Base-by-base conservation (phyloP, 1,140 invertebrate genomes). In the Holcopasites calliopsidis region DNA sequence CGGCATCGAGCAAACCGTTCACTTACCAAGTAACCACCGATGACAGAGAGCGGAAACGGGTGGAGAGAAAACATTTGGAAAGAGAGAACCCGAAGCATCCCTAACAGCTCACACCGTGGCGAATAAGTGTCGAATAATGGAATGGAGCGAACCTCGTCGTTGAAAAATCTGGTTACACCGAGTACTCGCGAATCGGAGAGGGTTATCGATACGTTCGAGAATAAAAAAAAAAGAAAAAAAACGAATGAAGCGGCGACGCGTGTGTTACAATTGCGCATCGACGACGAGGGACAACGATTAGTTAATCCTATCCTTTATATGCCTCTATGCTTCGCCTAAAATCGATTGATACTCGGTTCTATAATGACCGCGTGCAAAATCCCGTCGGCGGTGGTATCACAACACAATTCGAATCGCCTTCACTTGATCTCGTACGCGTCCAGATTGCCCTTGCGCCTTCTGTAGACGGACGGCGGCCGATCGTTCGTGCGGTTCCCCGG, bases 301-400 rank as follows among this genome's bases (percentile, higher is more conserved):
- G n/a, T n/a, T 66, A 89, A 55, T 90, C 89, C 90, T 90, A 86
- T 35, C 47, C 80, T 90, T 89, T 89, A 86, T 18, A 83, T 65
- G 85, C 91, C 85, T 90, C 91, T 90, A 89, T 84, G n/a, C n/a
- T n/a, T 90, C 87, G 88, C 88, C 88, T 91, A 90, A 91, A 90
- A 87, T 85, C 79, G 85, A 89, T 90, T 89, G 87, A 86, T 90
- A 90, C 91, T 47, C n/a, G 86, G 82, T 85, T 90, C 89, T 26
- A n/a, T 52, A 86, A 90, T 90, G 86, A 88, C 83, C 47, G 13
- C 85, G 88, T 18, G 89, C 88, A 89, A 89, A 91, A 90, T 89
- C 90, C 88, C 88, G 88, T 75, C 38, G 31, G 28, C 23, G 8
- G 21, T 90, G 88, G 88, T 91, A 91, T 91, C 90, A 91, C 90